These are phyloP conservation scores for Pachyramphus minor DNA, from an alignment of 2,113 vertebrate species.

Conservation along the genomic window DNA sequence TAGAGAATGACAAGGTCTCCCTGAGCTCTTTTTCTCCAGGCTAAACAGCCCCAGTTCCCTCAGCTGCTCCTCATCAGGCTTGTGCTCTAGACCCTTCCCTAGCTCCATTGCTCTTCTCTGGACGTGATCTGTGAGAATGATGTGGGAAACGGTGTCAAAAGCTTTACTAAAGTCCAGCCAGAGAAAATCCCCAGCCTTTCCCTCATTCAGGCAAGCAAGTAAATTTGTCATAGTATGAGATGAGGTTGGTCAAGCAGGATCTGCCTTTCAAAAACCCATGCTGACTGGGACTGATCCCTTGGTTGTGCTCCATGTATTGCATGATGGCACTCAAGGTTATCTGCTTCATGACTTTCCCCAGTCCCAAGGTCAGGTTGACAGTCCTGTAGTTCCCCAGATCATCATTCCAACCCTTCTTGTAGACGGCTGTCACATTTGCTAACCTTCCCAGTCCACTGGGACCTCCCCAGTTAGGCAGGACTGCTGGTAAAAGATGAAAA, in stretches of 20 bases:
- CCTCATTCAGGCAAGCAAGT: background rate
- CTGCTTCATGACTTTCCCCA: background rate
- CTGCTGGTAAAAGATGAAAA: background rate
- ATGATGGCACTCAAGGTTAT: background rate
- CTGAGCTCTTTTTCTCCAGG: background rate
- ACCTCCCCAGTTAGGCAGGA: background rate
- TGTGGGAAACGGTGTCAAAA: background rate
- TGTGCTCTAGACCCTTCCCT: background rate
- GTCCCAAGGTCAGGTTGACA: background rate
- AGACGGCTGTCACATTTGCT: background rate
- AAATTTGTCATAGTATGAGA: background rate
- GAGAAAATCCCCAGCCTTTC: background rate
- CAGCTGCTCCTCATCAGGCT: background rate
- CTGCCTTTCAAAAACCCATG: background rate
- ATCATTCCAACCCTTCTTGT: background rate
- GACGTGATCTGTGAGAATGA: rapidly evolving
- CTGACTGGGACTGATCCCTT: background rate
- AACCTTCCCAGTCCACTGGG: background rate
- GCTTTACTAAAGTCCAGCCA: background rate
- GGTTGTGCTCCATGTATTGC: background rate
- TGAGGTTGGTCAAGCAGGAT: background rate
- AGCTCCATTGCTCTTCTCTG: background rate
- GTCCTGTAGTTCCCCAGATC: background rate
- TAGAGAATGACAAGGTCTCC: background rate
- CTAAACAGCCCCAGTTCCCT: rapidly evolving